Percentiles rank a stretch among this genome's conserved stretches.
Conservation (phyloP, 2,113 vertebrate species). For the Scatophagus argus region DNA sequence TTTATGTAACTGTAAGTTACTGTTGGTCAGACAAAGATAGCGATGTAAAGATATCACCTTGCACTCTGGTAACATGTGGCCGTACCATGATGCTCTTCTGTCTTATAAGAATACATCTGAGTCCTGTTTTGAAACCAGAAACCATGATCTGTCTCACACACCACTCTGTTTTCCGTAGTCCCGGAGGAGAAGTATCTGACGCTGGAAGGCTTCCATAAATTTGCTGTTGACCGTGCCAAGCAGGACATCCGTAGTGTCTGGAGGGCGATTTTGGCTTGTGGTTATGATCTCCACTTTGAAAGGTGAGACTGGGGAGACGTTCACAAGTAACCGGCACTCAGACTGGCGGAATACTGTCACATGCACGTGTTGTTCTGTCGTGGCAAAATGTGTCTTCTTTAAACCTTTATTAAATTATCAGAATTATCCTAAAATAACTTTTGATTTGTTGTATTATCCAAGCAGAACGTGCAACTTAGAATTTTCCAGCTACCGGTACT, state of each 20-base stretch:
- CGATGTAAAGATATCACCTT: neutral
- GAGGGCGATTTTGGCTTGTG: slow-evolving; percentile 95
- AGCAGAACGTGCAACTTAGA: neutral
- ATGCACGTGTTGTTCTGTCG: neutral
- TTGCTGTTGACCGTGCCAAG: slow-evolving; percentile 94
- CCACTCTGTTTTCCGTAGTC: slow-evolving; percentile 78
- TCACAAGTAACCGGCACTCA: neutral
- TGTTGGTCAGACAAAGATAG: neutral
- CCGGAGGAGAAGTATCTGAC: slow-evolving; percentile 96
- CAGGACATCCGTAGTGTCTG: slow-evolving; percentile 98
- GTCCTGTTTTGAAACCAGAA: neutral
- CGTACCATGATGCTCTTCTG: neutral
- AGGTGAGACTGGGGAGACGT: slow-evolving; percentile 81
- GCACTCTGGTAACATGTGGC: neutral
- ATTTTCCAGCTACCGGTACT: neutral
- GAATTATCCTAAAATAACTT: neutral
- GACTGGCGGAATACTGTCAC: slow-evolving; percentile 2
- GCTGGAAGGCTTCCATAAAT: slow-evolving; percentile 95
- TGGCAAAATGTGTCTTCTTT: neutral
- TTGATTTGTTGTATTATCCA: neutral
- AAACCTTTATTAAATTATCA: neutral
- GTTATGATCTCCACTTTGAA: slow-evolving; percentile 97
- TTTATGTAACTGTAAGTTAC: neutral
- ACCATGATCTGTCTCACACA: neutral
- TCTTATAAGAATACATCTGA: neutral